Conservation (phyloP, 2,113 vertebrate genomes). For the Centropus bengalensis region DNA sequence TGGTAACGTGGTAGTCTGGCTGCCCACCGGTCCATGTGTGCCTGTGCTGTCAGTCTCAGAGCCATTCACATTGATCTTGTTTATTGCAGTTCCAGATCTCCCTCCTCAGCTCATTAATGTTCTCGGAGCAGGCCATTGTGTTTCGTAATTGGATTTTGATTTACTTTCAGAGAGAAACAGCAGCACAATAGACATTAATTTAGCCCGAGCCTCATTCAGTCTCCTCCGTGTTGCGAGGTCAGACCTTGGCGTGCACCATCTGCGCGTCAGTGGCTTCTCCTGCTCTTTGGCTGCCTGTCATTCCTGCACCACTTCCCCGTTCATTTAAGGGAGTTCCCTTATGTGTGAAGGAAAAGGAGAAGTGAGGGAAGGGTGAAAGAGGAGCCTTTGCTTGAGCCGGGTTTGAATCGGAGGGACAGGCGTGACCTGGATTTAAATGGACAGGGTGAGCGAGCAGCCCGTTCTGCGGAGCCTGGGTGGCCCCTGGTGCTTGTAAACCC, state of each 20-base stretch:
- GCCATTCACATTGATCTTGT: background rate
- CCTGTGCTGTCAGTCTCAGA: background rate
- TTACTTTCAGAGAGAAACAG: conserved; percentile 12
- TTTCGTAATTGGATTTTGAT: conserved; percentile 64
- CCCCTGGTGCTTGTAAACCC: conserved; percentile 62
- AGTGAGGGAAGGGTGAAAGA: background rate
- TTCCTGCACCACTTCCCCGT: background rate
- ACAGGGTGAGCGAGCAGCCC: background rate
- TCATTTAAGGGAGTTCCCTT: background rate
- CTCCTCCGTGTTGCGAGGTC: background rate
- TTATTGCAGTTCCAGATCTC: conserved; percentile 24
- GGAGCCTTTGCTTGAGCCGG: background rate
- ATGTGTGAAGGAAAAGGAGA: background rate
- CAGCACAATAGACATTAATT: conserved; percentile 32
- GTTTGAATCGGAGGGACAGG: conserved; percentile 19
- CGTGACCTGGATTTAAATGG: conserved; percentile 43
- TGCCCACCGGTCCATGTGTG: accelerated
- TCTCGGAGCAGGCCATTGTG: background rate
- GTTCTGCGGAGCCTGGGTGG: conserved; percentile 47
- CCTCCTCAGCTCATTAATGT: conserved; percentile 39
- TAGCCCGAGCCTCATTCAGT: background rate
- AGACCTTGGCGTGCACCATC: conserved; percentile 15
- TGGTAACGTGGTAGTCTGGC: accelerated
- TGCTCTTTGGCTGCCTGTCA: accelerated
- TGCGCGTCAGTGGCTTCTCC: background rate